phyloP scores from a whole-genome alignment of 2,113 vertebrate genomes.

The Oplegnathus fasciatus region DNA sequence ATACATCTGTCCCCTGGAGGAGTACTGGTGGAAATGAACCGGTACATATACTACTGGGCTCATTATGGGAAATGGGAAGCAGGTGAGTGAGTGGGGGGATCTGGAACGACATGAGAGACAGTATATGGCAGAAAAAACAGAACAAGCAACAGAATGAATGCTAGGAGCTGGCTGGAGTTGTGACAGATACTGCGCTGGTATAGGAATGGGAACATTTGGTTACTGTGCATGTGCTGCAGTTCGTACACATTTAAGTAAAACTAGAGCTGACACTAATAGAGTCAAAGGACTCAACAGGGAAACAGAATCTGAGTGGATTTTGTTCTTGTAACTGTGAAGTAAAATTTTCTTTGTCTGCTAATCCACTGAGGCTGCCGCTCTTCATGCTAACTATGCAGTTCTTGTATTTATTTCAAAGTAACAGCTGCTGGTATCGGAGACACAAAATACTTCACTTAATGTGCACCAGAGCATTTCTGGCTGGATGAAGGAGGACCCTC shows the following conservation, averaged over 20 bases:
- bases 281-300: conserved; percentile 2
- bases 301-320: neutral
- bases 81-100: too few species aligned
- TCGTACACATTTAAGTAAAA: neutral
- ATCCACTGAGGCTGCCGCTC: conserved; percentile 28
- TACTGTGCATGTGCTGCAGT: neutral
- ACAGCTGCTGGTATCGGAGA: conserved; percentile 20
- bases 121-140: too few species aligned
- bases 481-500: conserved; percentile 2
- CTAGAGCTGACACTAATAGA: neutral
- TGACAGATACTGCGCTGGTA: neutral
- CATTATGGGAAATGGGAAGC: too few species aligned
- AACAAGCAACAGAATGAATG: too few species aligned
- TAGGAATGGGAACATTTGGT: neutral
- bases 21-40: too few species aligned
- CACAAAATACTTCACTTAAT: conserved; percentile 14
- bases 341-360: conserved; percentile 23
- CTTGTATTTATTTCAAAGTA: conserved; percentile 48
- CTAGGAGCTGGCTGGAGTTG: too few species aligned
- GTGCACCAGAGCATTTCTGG: neutral
- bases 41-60: too few species aligned
- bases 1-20: too few species aligned
- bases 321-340: conserved; percentile 12
- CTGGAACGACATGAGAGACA: too few species aligned
- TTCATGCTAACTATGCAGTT: conserved; percentile 11